Evolutionary conservation across 2,113 vertebrate species (phyloP).

Genomic region (Mustelus asterias): DNA sequence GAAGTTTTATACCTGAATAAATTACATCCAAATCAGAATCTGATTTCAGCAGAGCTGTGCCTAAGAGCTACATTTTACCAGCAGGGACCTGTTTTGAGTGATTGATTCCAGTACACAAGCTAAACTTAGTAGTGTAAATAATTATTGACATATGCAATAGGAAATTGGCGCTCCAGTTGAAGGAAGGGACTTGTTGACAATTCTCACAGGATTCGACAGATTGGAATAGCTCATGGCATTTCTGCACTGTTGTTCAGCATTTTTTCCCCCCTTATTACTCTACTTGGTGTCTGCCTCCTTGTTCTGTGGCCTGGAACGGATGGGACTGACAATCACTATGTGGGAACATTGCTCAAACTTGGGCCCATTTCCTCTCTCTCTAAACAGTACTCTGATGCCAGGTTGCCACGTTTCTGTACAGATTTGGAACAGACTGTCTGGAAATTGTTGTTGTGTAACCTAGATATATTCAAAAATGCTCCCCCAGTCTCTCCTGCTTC

Average conservation of each 20-base stretch:
- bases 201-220: neutral
- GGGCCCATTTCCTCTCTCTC: neutral
- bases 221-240: neutral
- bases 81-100: neutral
- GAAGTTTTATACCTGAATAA: neutral
- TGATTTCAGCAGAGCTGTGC: neutral
- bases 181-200: neutral
- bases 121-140: neutral
- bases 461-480: neutral
- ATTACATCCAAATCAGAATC: neutral
- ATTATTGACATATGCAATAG: neutral
- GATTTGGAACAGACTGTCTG: neutral
- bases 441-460: neutral
- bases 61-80: neutral
- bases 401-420: neutral
- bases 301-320: neutral
- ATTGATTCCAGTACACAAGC: neutral
- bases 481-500: too few species aligned
- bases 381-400: neutral
- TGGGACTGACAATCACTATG: neutral
- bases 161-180: neutral
- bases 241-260: neutral
- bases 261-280: neutral
- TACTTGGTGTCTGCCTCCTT: neutral
- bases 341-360: neutral